Conservation (phyloP, 1,140 invertebrate genomes). For the Hirudo medicinalis region DNA sequence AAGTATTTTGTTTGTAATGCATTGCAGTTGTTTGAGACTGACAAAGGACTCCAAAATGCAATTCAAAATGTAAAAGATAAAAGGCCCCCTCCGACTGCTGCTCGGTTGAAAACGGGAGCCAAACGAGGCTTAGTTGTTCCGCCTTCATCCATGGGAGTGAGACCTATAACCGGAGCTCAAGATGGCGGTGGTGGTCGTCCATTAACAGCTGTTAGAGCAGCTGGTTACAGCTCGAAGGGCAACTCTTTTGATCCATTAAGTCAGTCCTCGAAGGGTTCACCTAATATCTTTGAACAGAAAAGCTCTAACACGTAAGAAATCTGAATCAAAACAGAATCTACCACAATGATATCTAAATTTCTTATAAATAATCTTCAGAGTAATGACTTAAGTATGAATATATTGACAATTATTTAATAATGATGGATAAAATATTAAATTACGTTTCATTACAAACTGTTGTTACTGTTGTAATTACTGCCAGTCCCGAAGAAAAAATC, state of each 20-base stretch:
- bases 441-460: neutral
- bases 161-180: conserved; percentile 32
- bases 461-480: conserved; percentile 24
- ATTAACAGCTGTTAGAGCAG: conserved; percentile 86
- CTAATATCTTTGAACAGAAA: conserved; percentile 50
- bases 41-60: conserved; percentile 53
- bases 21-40: conserved; percentile 49
- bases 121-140: conserved; percentile 31
- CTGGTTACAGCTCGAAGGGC: conserved; percentile 70
- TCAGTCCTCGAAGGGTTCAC: conserved; percentile 49
- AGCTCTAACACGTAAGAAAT: conserved; percentile 57
- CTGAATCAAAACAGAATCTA: too few species aligned
- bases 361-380: too few species aligned
- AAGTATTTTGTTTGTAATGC: neutral
- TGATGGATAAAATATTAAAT: too few species aligned
- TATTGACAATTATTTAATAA: too few species aligned
- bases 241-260: conserved; percentile 62
- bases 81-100: conserved; percentile 43
- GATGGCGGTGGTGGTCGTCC: conserved; percentile 51
- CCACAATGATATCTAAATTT: too few species aligned
- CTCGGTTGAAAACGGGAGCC: conserved; percentile 28
- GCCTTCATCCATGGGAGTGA: conserved; percentile 37
- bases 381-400: too few species aligned
- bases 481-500: conserved; percentile 69
- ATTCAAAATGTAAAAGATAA: conserved; percentile 51